A percentile compares a stretch with the other conserved stretches of the same genome.
These are phyloP conservation scores for Ibycter americanus DNA, from an alignment of 2,797 vertebrate species.

Conservation along the genomic window DNA sequence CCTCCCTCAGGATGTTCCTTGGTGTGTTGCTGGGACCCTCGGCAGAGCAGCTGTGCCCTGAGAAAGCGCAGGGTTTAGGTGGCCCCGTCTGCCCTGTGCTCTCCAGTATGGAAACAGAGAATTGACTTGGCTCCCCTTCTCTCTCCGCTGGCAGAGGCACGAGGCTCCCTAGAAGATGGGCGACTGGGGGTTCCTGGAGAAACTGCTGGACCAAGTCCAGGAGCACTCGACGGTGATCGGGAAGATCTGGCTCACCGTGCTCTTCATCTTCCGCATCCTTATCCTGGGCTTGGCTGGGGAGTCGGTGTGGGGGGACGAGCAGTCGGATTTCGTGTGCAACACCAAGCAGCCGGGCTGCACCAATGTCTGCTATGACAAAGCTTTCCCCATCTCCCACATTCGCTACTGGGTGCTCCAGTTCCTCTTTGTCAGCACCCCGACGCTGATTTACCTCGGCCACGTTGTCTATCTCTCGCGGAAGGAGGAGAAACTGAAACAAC, in stretches of 20 bases:
- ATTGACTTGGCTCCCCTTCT: neutral
- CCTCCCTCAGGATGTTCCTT: neutral
- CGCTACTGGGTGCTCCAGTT: slow-evolving; percentile 96
- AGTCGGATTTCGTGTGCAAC: slow-evolving; percentile 94
- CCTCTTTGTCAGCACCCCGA: slow-evolving; percentile 85
- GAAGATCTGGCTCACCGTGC: slow-evolving; percentile 95
- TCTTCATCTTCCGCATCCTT: slow-evolving; percentile 96
- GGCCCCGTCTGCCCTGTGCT: neutral
- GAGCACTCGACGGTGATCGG: slow-evolving; percentile 91
- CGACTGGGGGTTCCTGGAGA: slow-evolving; percentile 92
- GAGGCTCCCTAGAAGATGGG: slow-evolving; percentile 81
- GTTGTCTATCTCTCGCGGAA: slow-evolving; percentile 83
- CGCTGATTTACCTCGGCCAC: slow-evolving; percentile 79
- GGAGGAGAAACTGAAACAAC: slow-evolving; percentile 88
- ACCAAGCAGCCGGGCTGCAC: slow-evolving; percentile 92
- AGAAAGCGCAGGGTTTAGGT: neutral
- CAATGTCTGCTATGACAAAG: slow-evolving; percentile 92
- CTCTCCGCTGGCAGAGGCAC: neutral
- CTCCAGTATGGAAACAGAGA: neutral
- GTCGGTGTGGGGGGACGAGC: slow-evolving; percentile 94
- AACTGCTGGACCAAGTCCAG: slow-evolving; percentile 94
- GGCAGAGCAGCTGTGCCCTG: neutral
- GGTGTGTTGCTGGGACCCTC: neutral
- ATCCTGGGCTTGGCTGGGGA: slow-evolving; percentile 88
- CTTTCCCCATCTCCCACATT: slow-evolving; percentile 95